Percentiles rank a stretch among this genome's conserved stretches.
phyloP scores from a whole-genome alignment of 2,113 vertebrate genomes.

The Tichodroma muraria region DNA sequence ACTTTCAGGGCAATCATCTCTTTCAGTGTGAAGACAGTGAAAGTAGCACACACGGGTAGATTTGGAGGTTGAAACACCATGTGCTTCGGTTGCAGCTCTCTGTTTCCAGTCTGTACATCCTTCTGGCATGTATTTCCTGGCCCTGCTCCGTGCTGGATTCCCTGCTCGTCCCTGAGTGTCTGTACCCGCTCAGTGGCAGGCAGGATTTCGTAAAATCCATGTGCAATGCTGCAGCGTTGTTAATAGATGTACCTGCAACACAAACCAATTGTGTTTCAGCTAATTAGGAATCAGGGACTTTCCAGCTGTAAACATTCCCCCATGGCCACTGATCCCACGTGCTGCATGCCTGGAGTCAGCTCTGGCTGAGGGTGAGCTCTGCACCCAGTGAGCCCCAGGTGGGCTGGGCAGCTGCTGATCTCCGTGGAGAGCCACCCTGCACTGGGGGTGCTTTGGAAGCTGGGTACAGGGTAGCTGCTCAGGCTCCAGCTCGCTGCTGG shows the following conservation, averaged over 20 bases:
- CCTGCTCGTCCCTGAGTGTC: neutral
- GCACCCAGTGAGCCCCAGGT: no score
- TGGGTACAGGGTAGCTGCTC: neutral
- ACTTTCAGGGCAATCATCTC: accelerated
- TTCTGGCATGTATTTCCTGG: accelerated
- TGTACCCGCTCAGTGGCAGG: neutral
- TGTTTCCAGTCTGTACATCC: neutral
- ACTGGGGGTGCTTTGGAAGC: neutral
- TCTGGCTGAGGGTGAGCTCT: neutral
- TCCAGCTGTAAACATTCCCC: neutral
- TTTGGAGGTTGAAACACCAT: accelerated
- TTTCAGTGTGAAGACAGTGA: neutral
- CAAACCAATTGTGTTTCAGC: neutral
- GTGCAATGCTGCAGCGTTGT: accelerated
- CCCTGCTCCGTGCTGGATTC: neutral
- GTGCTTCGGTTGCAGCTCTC: neutral
- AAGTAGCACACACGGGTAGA: neutral
- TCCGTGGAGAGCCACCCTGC: accelerated
- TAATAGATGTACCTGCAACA: neutral
- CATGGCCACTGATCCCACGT: neutral
- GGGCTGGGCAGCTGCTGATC: neutral
- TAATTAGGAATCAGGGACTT: neutral
- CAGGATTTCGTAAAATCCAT: accelerated
- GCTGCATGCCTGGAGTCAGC: neutral
- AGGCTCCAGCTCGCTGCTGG: accelerated